Conservation (phyloP, 2,113 vertebrate genomes). For the Philantomba maxwellii region DNA sequence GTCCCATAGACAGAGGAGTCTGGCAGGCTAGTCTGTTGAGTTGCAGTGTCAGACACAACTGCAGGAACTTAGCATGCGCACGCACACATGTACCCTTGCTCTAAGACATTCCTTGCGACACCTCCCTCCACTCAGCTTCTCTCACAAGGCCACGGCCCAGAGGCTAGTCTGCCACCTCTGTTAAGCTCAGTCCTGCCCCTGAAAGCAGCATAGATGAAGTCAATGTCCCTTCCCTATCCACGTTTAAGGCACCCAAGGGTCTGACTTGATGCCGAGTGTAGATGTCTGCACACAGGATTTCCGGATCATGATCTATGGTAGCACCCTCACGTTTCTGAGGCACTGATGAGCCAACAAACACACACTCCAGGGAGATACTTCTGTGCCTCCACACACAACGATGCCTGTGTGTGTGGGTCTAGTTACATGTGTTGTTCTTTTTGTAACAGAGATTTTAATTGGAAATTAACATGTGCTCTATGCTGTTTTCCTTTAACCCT, state of each 20-base stretch:
- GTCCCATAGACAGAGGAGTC: not conserved
- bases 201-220: not conserved
- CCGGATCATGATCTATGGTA: accelerated
- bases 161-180: not conserved
- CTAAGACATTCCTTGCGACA: not conserved
- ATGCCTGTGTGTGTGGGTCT: not conserved
- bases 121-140: not conserved
- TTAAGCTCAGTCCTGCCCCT: not conserved
- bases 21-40: not conserved
- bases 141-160: not conserved
- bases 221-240: not conserved
- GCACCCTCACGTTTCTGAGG: not conserved
- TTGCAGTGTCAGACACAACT: not conserved
- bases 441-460: conserved; percentile 46
- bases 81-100: not conserved
- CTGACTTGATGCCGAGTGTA: not conserved
- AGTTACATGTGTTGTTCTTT: not conserved
- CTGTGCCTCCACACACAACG: not conserved
- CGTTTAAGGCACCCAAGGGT: not conserved
- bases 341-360: not conserved
- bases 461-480: conserved; percentile 13
- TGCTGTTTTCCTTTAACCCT: conserved; percentile 53
- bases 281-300: not conserved
- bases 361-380: not conserved
- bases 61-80: not conserved